Base-by-base conservation (phyloP, 2,113 vertebrate genomes). In the Sturnira hondurensis region DNA sequence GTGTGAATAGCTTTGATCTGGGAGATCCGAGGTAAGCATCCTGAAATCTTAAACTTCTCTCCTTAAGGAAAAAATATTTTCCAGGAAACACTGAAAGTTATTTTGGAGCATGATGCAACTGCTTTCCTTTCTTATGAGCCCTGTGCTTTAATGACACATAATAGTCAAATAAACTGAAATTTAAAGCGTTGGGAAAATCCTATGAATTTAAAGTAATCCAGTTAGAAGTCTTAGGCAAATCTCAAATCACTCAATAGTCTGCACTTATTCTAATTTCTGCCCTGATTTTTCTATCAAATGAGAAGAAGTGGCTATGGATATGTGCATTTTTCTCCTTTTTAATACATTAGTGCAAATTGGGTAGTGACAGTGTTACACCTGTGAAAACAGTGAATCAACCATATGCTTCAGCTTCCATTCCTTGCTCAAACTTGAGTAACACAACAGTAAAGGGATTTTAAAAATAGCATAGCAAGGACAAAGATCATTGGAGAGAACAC, bases 1-100 rank as follows among this genome's bases (percentile, higher is more conserved):
- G 28, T 91, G 45, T 87, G 54, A 94, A 50, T 52, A 63, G n/a
- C 63, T 97, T 93, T 97, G 67, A 88, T 91, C 47, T 88, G 52
- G 91, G 33, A 8, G 19, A 73, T 89, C 4, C 19, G 58, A 93
- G 67, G 95, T 74, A 93, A 96, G 88, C 43, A 94, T 97, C 93
- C 82, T 96, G 86, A 43, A 58, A 28, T 58, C 76, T 81, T 85
- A 92, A 88, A 13, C 76, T 88, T 93, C 88, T 86, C 56, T 96
- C 61, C 65, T 86, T 76, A 94, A 91, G 78, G 38, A 68, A 82
- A 95, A 93, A 86, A 17, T 3, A 38, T 43, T 89, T 93, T 89
- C 74, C 90, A 92, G 80, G 89, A 94, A 93, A 89, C 26, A 80
- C 4, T 89, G 38, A 90, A 45, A 83, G 45, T 82, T 96, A 54